phyloP scores from a whole-genome alignment of 2,797 vertebrate genomes.

The Sebastes hubbsi region DNA sequence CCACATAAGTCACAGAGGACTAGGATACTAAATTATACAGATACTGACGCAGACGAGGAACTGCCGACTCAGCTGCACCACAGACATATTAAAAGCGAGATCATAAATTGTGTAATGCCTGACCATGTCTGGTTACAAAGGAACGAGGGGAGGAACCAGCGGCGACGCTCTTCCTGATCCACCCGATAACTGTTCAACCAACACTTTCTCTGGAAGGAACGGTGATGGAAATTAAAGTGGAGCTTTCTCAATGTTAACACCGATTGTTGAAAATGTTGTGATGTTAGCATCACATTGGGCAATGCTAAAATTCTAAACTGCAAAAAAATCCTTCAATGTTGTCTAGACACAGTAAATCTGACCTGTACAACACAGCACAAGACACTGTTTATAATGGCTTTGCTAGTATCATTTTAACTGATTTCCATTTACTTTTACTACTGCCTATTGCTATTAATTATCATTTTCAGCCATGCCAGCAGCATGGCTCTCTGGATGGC shows the following conservation, averaged over 20 bases:
- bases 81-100: conserved; percentile 52
- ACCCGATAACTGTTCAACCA: neutral
- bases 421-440: neutral
- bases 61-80: conserved; percentile 60
- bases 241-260: neutral
- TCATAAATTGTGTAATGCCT: conserved; percentile 49
- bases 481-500: neutral
- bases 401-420: neutral
- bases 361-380: neutral
- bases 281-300: neutral
- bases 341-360: neutral
- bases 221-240: neutral
- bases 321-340: neutral
- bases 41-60: conserved; percentile 51
- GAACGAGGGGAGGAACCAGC: neutral
- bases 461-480: neutral
- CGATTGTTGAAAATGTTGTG: neutral
- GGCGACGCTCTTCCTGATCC: neutral
- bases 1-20: conserved; percentile 41
- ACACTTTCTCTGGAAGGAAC: neutral
- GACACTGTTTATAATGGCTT: neutral
- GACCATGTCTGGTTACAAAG: conserved; percentile 11
- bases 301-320: neutral
- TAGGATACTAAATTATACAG: conserved; percentile 70
- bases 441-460: neutral